phyloP scores from a whole-genome alignment of 1,140 invertebrate genomes.

The Campoletis sonorensis region DNA sequence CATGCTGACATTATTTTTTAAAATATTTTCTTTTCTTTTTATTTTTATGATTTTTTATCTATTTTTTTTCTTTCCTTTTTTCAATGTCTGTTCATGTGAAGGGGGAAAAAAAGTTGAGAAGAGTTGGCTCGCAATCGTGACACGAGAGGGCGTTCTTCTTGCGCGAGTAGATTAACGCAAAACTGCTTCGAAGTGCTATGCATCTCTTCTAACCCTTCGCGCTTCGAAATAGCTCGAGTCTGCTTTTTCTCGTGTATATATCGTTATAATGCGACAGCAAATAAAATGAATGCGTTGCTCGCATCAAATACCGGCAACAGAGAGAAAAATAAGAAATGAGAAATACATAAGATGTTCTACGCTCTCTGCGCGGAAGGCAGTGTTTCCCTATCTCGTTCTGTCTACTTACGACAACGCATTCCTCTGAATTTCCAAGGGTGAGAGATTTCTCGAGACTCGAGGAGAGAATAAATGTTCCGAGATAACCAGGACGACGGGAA shows the following conservation, averaged over 20 bases:
- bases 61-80: too few species aligned
- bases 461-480: slow-evolving; percentile 51
- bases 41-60: too few species aligned
- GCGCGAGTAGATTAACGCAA: slow-evolving; percentile 44
- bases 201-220: slow-evolving; percentile 28
- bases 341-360: slow-evolving; percentile 21
- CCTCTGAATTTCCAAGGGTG: slow-evolving; percentile 44
- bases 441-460: slow-evolving; percentile 54
- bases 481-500: slow-evolving; percentile 52
- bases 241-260: too few species aligned
- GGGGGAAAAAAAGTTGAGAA: neutral
- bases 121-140: neutral
- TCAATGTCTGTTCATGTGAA: neutral
- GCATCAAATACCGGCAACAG: slow-evolving; percentile 9
- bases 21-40: too few species aligned
- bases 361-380: slow-evolving; percentile 26
- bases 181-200: slow-evolving; percentile 30
- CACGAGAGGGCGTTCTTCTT: slow-evolving; percentile 28
- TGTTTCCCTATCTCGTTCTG: slow-evolving; percentile 28
- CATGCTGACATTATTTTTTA: neutral
- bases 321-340: slow-evolving; percentile 33
- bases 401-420: slow-evolving; percentile 11
- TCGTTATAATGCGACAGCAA: too few species aligned
- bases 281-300: too few species aligned
- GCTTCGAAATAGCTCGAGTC: neutral